Evolutionary conservation across 1,140 invertebrate genomes (phyloP).

Genomic region (Drosophila ogumai): DNA sequence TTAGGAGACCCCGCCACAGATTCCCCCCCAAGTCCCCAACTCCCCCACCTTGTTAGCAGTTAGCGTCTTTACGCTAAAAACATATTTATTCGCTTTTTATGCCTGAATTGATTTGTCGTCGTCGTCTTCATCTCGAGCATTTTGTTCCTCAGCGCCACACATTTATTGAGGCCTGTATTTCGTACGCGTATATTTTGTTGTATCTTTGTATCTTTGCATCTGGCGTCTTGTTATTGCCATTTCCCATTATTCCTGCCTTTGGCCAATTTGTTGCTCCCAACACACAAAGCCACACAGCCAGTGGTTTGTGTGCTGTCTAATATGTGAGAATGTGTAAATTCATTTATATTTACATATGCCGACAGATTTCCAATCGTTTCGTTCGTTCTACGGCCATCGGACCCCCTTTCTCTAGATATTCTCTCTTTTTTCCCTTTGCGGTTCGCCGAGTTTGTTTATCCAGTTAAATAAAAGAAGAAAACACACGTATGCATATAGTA

Average conservation of each 20-base stretch:
- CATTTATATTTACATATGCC: conserved; percentile 70
- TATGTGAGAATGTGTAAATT: conserved; percentile 73
- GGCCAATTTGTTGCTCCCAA: conserved; percentile 48
- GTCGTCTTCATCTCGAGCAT: conserved; percentile 65
- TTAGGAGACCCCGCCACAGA: not conserved
- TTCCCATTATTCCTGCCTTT: conserved; percentile 46
- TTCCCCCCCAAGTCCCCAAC: conserved; percentile 1
- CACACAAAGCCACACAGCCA: conserved; percentile 5
- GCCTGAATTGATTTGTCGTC: conserved; percentile 83
- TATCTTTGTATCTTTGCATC: conserved; percentile 38
- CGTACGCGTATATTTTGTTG: not conserved
- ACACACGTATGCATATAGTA: conserved; percentile 6
- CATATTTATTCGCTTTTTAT: conserved; percentile 84
- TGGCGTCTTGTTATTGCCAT: conserved; percentile 51
- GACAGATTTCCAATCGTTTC: conserved; percentile 64
- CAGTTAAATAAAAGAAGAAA: conserved; percentile 68
- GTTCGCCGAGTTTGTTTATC: conserved; percentile 74
- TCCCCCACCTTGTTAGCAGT: conserved; percentile 75
- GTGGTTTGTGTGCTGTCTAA: conserved; percentile 50
- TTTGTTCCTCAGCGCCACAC: conserved; percentile 59
- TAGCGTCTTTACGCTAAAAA: conserved; percentile 81
- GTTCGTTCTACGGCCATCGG: conserved; percentile 10
- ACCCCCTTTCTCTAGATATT: conserved; percentile 1
- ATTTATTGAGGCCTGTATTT: conserved; percentile 68
- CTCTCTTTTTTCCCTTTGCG: conserved; percentile 39